Evolutionary conservation across 2,113 vertebrate genomes (phyloP).

Genomic region (Zapus hudsonius): DNA sequence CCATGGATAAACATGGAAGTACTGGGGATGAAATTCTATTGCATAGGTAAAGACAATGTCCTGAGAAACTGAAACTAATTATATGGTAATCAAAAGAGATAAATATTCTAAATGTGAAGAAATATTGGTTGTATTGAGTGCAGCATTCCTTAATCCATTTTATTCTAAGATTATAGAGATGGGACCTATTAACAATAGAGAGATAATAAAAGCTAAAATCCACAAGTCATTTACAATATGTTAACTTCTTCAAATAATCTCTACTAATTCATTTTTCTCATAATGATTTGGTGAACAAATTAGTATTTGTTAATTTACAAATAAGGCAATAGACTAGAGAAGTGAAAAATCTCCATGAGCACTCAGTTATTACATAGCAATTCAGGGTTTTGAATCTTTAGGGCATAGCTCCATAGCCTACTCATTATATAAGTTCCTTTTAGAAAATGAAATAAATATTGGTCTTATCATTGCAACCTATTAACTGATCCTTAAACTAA

Average conservation of each 20-base stretch:
- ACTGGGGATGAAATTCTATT: not conserved
- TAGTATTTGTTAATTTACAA: conserved; percentile 17
- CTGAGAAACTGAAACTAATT: not conserved
- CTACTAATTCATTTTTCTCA: not conserved
- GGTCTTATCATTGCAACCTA: not conserved
- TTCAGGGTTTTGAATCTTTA: not conserved
- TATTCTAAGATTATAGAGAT: not conserved
- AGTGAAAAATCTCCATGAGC: not conserved
- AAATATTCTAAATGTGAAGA: not conserved
- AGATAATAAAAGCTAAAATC: not conserved
- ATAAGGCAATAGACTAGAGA: not conserved
- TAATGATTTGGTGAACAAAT: not conserved
- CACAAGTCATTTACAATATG: not conserved
- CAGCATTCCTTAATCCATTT: too few species aligned
- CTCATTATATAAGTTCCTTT: not conserved
- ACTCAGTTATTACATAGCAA: not conserved
- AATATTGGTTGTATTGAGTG: not conserved
- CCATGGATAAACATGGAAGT: not conserved
- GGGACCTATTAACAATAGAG: not conserved
- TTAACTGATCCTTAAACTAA: not conserved
- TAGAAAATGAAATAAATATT: not conserved
- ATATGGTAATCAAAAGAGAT: not conserved
- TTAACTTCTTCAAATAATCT: not conserved
- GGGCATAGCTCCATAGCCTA: not conserved
- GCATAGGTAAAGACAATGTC: not conserved